Evolutionary conservation across 2,113 vertebrate species (phyloP), one percentile per base, ranked within the genome.

Genomic region (Bungarus multicinctus): DNA sequence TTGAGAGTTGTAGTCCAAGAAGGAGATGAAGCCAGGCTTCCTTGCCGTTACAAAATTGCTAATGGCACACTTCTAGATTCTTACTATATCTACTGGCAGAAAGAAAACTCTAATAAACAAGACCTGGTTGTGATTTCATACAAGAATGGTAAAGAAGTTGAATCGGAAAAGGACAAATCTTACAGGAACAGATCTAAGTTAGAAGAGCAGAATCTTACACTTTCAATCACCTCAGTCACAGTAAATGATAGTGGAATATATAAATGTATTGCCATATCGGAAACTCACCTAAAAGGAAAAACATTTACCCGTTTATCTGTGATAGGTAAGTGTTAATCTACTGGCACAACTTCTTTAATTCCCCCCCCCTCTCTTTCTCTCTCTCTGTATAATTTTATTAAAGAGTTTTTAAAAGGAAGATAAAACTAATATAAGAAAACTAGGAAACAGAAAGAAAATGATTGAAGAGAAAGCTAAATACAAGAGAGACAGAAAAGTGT

Each of bases 71-170:
- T 95, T 96, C 45, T 30, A 50, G 4, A 12, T 7, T 87, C 11
- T 47, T 30, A 87, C 47, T 52, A 14, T 0, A 89, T 98, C 39
- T 98, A 98, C 91, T 98, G 98, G 98, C 98, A 98, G 95, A 98
- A 95, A 90, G 2, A 0, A 30, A 81, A 1, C 34, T 16, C 0
- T 30, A 5, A 2, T 20, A 2, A 2, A 45, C 0, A 0, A 0
- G 91, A 52, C 0, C 43, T 85, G 0, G 64, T 97, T 16, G 92
- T 96, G 91, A 96, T 97, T 43, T 94, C 97, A 74, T 95, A 96
- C 0, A 7, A 95, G 0, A 0, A 57, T 0, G 97, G 95, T 27
- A 0, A 1, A 0, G 34, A 92, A 39, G 2, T 4, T 11, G 6
- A 47, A 20, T 1, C 0, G 10, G 64, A 0, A 10, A 0, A 0